phyloP scores from a whole-genome alignment of 1,140 invertebrate genomes.

The Belonocnema kinseyi region DNA sequence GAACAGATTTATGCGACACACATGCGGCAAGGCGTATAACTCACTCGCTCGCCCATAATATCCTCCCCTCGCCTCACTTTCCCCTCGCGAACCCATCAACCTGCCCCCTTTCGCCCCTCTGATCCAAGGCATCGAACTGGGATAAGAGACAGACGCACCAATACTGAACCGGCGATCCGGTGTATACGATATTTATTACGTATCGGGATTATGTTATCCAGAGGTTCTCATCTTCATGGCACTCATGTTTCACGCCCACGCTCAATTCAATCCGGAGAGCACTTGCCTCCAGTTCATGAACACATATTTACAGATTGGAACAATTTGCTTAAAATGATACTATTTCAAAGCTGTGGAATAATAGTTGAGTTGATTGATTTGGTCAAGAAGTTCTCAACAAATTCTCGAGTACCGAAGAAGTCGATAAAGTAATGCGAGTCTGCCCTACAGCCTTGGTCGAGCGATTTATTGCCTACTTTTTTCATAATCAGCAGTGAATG shows the following conservation, averaged over 20 bases:
- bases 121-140: conserved; percentile 54
- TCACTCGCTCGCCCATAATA: conserved; percentile 74
- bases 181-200: conserved; percentile 69
- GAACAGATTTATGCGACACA: conserved; percentile 75
- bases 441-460: background rate
- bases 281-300: conserved; percentile 3
- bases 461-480: conserved; percentile 2
- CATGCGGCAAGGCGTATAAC: conserved; percentile 74
- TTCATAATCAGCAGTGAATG: conserved; percentile 12
- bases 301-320: background rate
- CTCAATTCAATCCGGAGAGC: background rate
- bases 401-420: background rate
- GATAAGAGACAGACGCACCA: conserved; percentile 68
- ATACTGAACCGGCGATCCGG: conserved; percentile 57
- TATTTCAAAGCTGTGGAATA: too few relatives aligned
- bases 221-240: conserved; percentile 45
- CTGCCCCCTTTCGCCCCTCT: conserved; percentile 45
- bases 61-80: conserved; percentile 54
- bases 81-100: conserved; percentile 36
- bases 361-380: too few relatives aligned
- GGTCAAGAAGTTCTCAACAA: background rate
- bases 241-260: conserved; percentile 1
- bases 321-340: background rate
- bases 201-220: conserved; percentile 69
- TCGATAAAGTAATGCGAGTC: conserved; percentile 6